These are phyloP conservation scores for Taxidea taxus DNA, from an alignment of 2,113 vertebrate genomes.

Conservation along the genomic window DNA sequence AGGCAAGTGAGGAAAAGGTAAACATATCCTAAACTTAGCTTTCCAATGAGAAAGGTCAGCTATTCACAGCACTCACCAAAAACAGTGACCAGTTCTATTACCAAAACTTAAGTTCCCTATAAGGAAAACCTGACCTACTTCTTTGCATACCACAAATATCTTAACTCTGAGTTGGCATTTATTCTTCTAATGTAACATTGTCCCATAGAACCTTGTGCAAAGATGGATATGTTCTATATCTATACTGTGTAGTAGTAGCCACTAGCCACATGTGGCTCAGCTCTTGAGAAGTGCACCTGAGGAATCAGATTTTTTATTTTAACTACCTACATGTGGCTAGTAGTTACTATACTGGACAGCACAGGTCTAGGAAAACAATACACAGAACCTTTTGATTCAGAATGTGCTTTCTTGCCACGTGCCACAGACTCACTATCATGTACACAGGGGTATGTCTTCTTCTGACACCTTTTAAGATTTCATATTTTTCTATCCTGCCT, in stretches of 20 bases:
- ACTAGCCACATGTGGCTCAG: neutral
- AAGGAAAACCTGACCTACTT: neutral
- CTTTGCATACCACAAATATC: neutral
- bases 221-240: neutral
- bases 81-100: neutral
- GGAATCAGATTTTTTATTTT: neutral
- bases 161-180: neutral
- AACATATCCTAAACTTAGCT: neutral
- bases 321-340: neutral
- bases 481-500: neutral
- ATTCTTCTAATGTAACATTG: neutral
- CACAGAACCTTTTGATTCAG: neutral
- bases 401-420: neutral
- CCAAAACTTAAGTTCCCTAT: neutral
- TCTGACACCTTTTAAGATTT: neutral
- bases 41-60: conserved; percentile 16
- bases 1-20: neutral
- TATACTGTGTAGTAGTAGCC: neutral
- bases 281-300: neutral
- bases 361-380: neutral
- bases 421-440: neutral
- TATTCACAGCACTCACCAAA: conserved; percentile 1
- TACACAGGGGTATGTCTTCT: neutral
- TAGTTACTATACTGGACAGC: neutral
- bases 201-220: neutral